phyloP scores from a whole-genome alignment of 2,797 vertebrate genomes.

The Gallirallus australis region DNA sequence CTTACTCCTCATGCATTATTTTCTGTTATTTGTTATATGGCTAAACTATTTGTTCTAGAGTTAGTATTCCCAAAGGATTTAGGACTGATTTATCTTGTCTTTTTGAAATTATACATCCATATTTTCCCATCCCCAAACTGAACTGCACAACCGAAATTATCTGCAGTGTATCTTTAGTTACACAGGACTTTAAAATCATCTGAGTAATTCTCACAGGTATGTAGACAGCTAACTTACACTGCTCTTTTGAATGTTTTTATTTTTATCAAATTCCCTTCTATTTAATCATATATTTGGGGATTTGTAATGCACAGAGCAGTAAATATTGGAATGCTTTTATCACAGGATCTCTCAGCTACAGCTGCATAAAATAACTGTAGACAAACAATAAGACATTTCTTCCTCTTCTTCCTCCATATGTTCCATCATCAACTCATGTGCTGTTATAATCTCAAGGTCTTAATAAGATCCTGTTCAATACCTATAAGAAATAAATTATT shows the following conservation, averaged over 20 bases:
- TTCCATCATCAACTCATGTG: neutral
- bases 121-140: neutral
- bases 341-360: neutral
- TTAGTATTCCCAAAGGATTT: neutral
- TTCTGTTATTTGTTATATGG: conserved; percentile 24
- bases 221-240: neutral
- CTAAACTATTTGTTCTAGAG: neutral
- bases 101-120: neutral
- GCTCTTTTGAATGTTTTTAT: conserved; percentile 22
- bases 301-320: conserved; percentile 25
- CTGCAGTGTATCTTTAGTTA: neutral
- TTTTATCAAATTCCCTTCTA: conserved; percentile 41
- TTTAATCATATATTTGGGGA: conserved; percentile 39
- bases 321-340: conserved; percentile 16
- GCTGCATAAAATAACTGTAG: neutral
- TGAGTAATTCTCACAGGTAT: conserved; percentile 24
- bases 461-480: neutral
- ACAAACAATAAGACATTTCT: neutral
- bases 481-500: neutral
- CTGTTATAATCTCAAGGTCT: neutral
- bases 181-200: conserved; percentile 2
- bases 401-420: neutral
- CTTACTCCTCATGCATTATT: neutral
- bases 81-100: neutral
- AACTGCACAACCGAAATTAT: neutral